phyloP scores from a whole-genome alignment of 2,888 invertebrate genomes.

The Criorhina ranunculi region DNA sequence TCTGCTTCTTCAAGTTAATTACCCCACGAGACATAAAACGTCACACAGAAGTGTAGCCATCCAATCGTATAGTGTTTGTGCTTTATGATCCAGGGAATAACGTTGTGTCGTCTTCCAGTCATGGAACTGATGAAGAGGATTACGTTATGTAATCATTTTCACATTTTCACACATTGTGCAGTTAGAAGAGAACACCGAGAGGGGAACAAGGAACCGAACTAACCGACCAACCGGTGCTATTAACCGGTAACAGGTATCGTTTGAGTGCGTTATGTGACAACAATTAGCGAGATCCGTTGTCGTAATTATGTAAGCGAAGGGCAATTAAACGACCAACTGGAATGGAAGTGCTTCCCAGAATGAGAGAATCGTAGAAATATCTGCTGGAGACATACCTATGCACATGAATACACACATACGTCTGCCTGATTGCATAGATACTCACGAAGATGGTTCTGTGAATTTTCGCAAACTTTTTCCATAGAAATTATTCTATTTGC shows the following conservation, averaged over 20 bases:
- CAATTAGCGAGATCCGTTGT: constrained; percentile 40
- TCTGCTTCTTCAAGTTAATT: constrained; percentile 39
- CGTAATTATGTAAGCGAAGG: constrained; percentile 62
- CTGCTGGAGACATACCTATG: background rate
- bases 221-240: constrained; percentile 15
- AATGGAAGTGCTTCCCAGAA: constrained; percentile 39
- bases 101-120: constrained; percentile 17
- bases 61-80: constrained; percentile 25
- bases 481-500: background rate
- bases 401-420: background rate
- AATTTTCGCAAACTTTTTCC: constrained; percentile 17
- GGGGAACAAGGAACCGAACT: too few relatives aligned
- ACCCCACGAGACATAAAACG: constrained; percentile 39
- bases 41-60: constrained; percentile 27
- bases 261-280: constrained; percentile 71
- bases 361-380: constrained; percentile 16
- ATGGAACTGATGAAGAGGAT: constrained; percentile 10
- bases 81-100: constrained; percentile 59
- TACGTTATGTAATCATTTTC: constrained; percentile 63
- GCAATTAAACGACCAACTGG: constrained; percentile 49
- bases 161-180: constrained; percentile 72
- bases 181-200: constrained; percentile 51
- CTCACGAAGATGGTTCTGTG: background rate
- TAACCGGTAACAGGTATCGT: constrained; percentile 68
- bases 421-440: background rate